Conservation (phyloP, 2,888 invertebrate species). For the Melieria picta region DNA sequence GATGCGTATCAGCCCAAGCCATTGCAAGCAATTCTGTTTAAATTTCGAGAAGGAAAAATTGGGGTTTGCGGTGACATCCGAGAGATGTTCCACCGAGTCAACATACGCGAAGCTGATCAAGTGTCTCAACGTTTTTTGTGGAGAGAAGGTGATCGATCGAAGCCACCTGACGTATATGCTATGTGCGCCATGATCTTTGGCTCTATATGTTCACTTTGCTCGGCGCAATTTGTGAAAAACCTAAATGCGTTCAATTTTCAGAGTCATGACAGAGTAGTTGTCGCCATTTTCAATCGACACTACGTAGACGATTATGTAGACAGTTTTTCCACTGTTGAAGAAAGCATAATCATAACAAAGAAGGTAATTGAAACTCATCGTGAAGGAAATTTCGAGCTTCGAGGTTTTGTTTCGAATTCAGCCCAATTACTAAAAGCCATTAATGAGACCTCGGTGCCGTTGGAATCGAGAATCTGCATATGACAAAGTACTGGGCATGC, state of each 20-base stretch:
- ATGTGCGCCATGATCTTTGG: slow-evolving; percentile 34
- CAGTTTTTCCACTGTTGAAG: slow-evolving; percentile 17
- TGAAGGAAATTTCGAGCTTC: too few relatives aligned
- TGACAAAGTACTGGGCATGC: neutral
- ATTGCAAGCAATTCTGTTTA: slow-evolving; percentile 48
- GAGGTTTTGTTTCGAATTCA: too few relatives aligned
- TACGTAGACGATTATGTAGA: slow-evolving; percentile 22
- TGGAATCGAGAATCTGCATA: neutral
- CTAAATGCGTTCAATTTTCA: too few relatives aligned
- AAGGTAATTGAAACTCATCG: neutral
- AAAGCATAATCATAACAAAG: slow-evolving; percentile 14
- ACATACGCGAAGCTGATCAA: too few relatives aligned
- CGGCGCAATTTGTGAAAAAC: slow-evolving; percentile 13
- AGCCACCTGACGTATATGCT: slow-evolving; percentile 26
- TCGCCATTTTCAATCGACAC: neutral
- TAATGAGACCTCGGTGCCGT: too few relatives aligned
- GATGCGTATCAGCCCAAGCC: slow-evolving; percentile 47
- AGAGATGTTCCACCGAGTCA: slow-evolving; percentile 14
- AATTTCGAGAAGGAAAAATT: slow-evolving; percentile 53
- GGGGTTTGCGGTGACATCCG: slow-evolving; percentile 45
- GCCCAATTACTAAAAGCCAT: too few relatives aligned
- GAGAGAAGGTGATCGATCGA: slow-evolving; percentile 22
- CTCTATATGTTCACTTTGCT: slow-evolving; percentile 28
- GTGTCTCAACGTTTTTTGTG: too few relatives aligned
- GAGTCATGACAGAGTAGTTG: too few relatives aligned